Percentiles rank a stretch among this genome's conserved stretches.
These are phyloP conservation scores for Enteromius trimaculatus DNA, from an alignment of 2,797 vertebrate species.

Conservation along the genomic window DNA sequence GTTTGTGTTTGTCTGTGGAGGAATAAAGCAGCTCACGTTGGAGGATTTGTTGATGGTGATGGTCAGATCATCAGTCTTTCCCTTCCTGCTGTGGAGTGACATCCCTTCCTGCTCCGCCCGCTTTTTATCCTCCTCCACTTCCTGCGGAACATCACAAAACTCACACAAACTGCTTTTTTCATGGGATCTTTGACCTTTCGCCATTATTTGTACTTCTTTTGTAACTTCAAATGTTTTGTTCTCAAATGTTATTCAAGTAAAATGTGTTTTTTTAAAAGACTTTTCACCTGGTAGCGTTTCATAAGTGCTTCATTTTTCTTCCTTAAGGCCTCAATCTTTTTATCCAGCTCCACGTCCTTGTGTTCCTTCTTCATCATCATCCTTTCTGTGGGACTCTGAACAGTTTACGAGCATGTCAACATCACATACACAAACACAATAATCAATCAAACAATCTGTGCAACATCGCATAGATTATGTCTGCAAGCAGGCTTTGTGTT, in stretches of 20 bases:
- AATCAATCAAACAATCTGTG: background rate
- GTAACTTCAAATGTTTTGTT: background rate
- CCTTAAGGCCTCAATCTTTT: constrained; percentile 90
- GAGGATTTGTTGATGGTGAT: constrained; percentile 94
- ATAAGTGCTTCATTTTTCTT: constrained; percentile 94
- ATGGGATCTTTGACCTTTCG: background rate
- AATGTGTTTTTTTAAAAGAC: background rate
- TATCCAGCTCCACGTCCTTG: constrained; percentile 91
- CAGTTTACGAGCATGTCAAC: background rate
- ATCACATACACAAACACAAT: background rate
- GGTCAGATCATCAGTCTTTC: constrained; percentile 87
- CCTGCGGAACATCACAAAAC: constrained; percentile 75
- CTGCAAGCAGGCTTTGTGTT: background rate
- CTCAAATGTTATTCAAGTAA: too few relatives aligned
- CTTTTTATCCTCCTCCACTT: constrained; percentile 96
- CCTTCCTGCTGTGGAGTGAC: constrained; percentile 82
- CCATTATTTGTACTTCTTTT: background rate
- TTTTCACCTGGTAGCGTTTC: constrained; percentile 90
- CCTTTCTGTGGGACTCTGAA: constrained; percentile 72
- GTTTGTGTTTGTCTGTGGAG: too few relatives aligned
- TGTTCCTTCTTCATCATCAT: constrained; percentile 85
- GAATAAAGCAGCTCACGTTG: constrained; percentile 77
- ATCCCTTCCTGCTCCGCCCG: constrained; percentile 90
- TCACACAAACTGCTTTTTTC: background rate
- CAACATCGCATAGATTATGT: background rate